Conservation (phyloP, 2,888 invertebrate species). For the Autographa pulchrina region DNA sequence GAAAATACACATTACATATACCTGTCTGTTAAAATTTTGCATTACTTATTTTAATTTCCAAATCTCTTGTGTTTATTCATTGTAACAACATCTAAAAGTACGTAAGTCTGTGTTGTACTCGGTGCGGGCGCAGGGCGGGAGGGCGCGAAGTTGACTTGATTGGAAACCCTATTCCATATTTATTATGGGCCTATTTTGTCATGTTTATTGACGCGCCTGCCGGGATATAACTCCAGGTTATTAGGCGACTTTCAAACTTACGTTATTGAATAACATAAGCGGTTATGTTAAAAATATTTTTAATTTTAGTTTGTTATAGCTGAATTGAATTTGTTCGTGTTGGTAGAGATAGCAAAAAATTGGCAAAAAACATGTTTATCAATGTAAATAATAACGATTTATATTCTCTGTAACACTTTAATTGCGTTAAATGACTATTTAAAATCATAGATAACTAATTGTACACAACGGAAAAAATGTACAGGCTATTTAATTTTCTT, state of each 20-base stretch:
- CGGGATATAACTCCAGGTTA: constrained; percentile 70
- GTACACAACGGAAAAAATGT: too few relatives aligned
- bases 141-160: constrained; percentile 86
- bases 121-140: constrained; percentile 68
- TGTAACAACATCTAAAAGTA: constrained; percentile 59
- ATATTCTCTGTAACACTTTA: too few relatives aligned
- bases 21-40: too few relatives aligned
- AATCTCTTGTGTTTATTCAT: neutral
- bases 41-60: too few relatives aligned
- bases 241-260: constrained; percentile 67
- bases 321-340: constrained; percentile 5
- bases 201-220: constrained; percentile 84
- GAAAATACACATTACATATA: too few relatives aligned
- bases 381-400: too few relatives aligned
- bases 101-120: constrained; percentile 69
- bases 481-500: too few relatives aligned
- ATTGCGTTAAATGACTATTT: too few relatives aligned
- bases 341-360: neutral
- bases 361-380: too few relatives aligned
- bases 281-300: constrained; percentile 35
- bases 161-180: constrained; percentile 89
- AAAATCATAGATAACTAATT: too few relatives aligned
- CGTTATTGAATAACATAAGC: constrained; percentile 66
- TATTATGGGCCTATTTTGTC: constrained; percentile 88
- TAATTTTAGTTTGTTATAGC: constrained; percentile 23